Percentiles rank a stretch among this genome's conserved stretches.
Evolutionary conservation across 2,888 invertebrate genomes (phyloP).

Genomic region (Zhengitettix transpicula): DNA sequence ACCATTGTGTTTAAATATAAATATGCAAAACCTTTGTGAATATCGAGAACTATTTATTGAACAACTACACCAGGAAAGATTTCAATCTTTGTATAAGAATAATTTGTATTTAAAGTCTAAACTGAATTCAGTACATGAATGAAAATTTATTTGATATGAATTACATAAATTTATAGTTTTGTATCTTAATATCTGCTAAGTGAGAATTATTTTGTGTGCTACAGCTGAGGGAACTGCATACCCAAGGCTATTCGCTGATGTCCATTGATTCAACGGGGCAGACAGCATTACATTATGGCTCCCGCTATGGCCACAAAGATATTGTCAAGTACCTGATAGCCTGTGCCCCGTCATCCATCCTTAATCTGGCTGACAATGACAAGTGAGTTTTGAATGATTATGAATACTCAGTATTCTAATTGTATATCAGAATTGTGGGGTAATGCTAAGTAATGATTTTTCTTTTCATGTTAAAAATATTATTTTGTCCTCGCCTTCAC

Average conservation of each 20-base stretch:
- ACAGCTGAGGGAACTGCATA: constrained; percentile 68
- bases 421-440: too few species aligned
- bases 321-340: constrained; percentile 78
- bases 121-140: background rate
- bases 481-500: too few species aligned
- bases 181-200: background rate
- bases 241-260: constrained; percentile 65
- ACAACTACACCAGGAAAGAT: too few species aligned
- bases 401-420: too few species aligned
- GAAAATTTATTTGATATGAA: background rate
- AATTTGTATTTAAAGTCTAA: too few species aligned
- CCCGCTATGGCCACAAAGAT: constrained; percentile 75
- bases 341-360: constrained; percentile 62
- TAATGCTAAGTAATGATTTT: too few species aligned
- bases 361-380: constrained; percentile 76
- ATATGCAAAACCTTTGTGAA: too few species aligned
- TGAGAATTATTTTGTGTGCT: constrained; percentile 3
- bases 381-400: constrained; percentile 36
- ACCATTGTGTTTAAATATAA: too few species aligned
- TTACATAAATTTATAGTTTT: background rate
- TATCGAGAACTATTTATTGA: too few species aligned
- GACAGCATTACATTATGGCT: constrained; percentile 79
- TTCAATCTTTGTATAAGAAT: too few species aligned
- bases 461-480: too few species aligned
- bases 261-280: constrained; percentile 72